Base-by-base conservation (phyloP, 1,140 invertebrate species). In the Samia ricini region DNA sequence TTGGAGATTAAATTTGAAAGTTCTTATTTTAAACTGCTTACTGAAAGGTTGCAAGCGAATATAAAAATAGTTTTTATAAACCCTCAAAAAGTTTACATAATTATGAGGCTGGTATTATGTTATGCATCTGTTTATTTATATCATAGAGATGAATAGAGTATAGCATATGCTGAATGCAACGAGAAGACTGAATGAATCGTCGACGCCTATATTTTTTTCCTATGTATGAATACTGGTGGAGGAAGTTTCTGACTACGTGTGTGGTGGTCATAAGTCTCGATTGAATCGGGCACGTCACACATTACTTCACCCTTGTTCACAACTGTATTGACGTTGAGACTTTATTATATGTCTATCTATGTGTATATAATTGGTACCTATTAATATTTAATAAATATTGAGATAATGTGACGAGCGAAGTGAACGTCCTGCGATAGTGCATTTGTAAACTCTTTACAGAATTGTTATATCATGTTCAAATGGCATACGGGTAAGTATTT, bases 151-250 rank as follows among this genome's bases (percentile, higher is more conserved):
- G 18, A 23, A 42, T 15, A 15, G 12, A 42, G 33, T 15, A 12
- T 73, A 65, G 66, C 67, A 77, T 74, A 77, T 79, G 83, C 83
- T 77, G 84, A 72, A 81, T 79, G 81, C 66, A 83, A 87, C 81
- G 80, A 86, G 80, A 87, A 87, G 84, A 87, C 84, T 85, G 84
- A 87, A 81, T 82, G 84, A 79, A 75, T 70, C 77, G 73, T 83
- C 72, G 68, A 76, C 73, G 19, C 22, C 33, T 42, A 74, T 74
- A 59, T 71, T 64, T 66, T 61, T 42, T 42, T 42, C 33, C 33
- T 42, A 42, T 42, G 12, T 52, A 15, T 52, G 23, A 21, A 22
- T 21, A 52, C 20, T 21, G 33, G 33, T 42, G 33, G n/a, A 42
- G 15, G 7, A 4, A 5, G 33, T 15, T 42, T 42, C 33, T 15